Base-by-base conservation (phyloP, 2,888 invertebrate species). In the Agonopterix subpropinquella region DNA sequence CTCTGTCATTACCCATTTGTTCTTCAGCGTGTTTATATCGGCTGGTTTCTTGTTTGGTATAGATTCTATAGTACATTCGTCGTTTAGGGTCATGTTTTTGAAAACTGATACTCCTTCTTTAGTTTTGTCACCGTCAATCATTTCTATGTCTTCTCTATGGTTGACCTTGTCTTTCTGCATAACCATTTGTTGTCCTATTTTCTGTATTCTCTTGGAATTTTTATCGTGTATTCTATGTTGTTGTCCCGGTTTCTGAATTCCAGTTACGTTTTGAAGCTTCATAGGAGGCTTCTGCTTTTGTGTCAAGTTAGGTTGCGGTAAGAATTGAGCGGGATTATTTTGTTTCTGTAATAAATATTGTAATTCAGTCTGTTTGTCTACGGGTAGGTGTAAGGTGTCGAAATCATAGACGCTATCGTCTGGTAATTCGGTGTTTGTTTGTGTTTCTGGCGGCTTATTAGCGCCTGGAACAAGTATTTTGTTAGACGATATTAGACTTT, bases 41-140 rank as follows among this genome's bases (percentile, higher is more conserved):
- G 86, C 80, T 0, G 85, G 76, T 44, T 77, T 75, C 44, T 85
- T 80, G 47, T 90, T 90, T 0, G 89, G 87, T 60, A 91, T 80
- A 39, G 85, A 78, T 56, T 91, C 91, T 53, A 91, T 84, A 0
- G 91, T 91, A 49, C 91, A 91, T 55, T 91, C 91, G 18, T 91
- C 91, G 43, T 90, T 91, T 48, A 91, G 77, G 0, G 88, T 77
- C 9, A 91, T 80, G 47, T 89, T 89, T 52, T 80, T 80, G 8
- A 81, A 55, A 1, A 80, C 53, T 0, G 75, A 67, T 1, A 70
- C 55, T 0, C 69, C 62, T 11, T 84, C 86, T 36, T 63, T 75
- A 0, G 63, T 36, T 53, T 65, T 73, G 0, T 87, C 82, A 0
- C 56, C 42, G 8, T 85, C 85, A 11, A 64, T 66, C 10, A 64